Base-by-base conservation (phyloP, 2,888 invertebrate species). In the Ophion ventricosus region DNA sequence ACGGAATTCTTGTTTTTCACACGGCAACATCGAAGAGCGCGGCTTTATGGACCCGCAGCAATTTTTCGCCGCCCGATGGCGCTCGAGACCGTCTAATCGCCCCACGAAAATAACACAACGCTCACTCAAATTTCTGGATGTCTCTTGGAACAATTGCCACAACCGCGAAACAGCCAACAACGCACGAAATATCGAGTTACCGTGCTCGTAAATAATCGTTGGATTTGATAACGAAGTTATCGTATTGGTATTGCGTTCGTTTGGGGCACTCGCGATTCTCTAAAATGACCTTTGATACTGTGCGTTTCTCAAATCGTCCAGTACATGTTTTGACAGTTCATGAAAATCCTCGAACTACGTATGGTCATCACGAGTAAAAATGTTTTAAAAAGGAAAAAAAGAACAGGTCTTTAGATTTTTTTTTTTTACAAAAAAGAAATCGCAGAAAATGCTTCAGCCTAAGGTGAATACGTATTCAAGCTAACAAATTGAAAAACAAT, bases 381-480 rank as follows among this genome's bases (percentile, higher is more conserved):
- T 49, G 1, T 17, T 0, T 25, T 25, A 8, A 43, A 54, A 23
- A 25, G n/a, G 2, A 35, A 23, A 35, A 11, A 63, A 3, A 26
- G 14, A 10, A 10, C 10, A 17, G 29, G 23, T 63, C 17, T 17
- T 20, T 2, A 0, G 2, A 20, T n/a, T n/a, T n/a, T n/a, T n/a
- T n/a, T n/a, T n/a, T n/a, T n/a, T n/a, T n/a, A 26, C 26, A 29
- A 54, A 17, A 20, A n/a, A 14, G 2, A 40, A 76, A 17, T 56
- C 0, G n/a, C 8, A 59, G 20, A 70, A 72, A 61, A 82, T 82
- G 82, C 43, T 73, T 10, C 73, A 67, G 57, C 56, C 74, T 4
- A 78, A 74, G 74, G 82, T 82, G 64, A 54, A 63, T 67, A 56
- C 23, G 57, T 54, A 29, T 20, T 29, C 17, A 49, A 3, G 0